These are phyloP conservation scores for Gymnothorax reevesii DNA, from an alignment of 2,797 vertebrate species.

Conservation along the genomic window DNA sequence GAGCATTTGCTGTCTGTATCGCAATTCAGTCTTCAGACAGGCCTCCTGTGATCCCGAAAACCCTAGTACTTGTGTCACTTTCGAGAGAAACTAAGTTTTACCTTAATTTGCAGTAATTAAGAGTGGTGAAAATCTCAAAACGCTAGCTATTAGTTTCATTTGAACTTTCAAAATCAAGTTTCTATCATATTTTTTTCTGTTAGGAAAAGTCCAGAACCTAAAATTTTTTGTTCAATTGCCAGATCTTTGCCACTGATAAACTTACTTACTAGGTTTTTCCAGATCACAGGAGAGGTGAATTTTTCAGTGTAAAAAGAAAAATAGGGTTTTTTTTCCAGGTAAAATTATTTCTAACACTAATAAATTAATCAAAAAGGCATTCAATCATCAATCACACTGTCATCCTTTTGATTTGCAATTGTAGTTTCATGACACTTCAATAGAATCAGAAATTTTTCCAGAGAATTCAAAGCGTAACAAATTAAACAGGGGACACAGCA, in stretches of 20 bases:
- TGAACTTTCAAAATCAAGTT: too few relatives aligned
- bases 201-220: too few relatives aligned
- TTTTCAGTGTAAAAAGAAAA: background rate
- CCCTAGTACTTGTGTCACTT: too few relatives aligned
- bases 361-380: slow-evolving; percentile 12
- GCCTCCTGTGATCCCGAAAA: background rate
- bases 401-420: slow-evolving; percentile 18
- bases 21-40: background rate
- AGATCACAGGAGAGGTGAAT: too few relatives aligned
- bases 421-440: background rate
- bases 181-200: too few relatives aligned
- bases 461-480: background rate
- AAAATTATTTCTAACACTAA: background rate
- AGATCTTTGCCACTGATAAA: too few relatives aligned
- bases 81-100: too few relatives aligned
- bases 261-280: too few relatives aligned
- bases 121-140: too few relatives aligned
- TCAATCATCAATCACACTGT: slow-evolving; percentile 33
- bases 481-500: background rate
- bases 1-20: background rate
- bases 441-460: background rate
- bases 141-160: too few relatives aligned
- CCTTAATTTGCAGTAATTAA: too few relatives aligned
- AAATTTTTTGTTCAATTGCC: too few relatives aligned
- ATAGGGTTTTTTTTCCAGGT: background rate